Base-by-base conservation (phyloP, 2,113 vertebrate genomes). In the Nannobrachium achirus region DNA sequence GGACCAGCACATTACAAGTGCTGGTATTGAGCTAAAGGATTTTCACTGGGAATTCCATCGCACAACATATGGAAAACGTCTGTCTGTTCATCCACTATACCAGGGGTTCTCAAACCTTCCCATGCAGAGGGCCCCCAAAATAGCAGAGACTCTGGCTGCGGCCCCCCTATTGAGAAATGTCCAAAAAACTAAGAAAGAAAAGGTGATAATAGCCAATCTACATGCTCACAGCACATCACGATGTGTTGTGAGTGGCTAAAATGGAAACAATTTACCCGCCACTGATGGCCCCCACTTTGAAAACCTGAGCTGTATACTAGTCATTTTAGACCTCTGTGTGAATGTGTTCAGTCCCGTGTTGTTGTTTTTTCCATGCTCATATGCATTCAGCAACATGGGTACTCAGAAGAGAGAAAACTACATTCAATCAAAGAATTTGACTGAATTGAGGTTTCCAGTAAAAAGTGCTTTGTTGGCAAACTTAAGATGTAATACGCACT, bases 381-480 rank as follows among this genome's bases (percentile, higher is more conserved):
- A 69, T 65, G 69, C 59, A 51, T 61, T 9, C 8, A 38, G 16
- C 18, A 58, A 62, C 58, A 33, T 4, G 25, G 25, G 42, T 6
- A 18, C 16, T 7, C 7, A 20, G 39, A 71, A 20, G 39, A 71
- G 58, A 66, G 46, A 25, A 62, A 72, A 74, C 68, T 11, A 57
- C 39, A 63, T 50, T 59, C 40, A 42, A 79, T 69, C 69, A 67
- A 71, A 69, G 67, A 57, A 76, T 60, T 10, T 5, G 1, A 53
- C 41, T 48, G 13, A 48, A 15, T 7, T 5, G 46, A 48, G 62
- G 55, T 68, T 75, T 49, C 56, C 61, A 51, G 64, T 41, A 56
- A 46, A 19, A 56, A 4, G 51, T 11, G 66, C 50, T 52, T 66
- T 60, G 49, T 50, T 10, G 18, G 15, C 13, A 14, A 73, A 66